phyloP scores from a whole-genome alignment of 1,140 invertebrate species.

The Lineus longissimus region DNA sequence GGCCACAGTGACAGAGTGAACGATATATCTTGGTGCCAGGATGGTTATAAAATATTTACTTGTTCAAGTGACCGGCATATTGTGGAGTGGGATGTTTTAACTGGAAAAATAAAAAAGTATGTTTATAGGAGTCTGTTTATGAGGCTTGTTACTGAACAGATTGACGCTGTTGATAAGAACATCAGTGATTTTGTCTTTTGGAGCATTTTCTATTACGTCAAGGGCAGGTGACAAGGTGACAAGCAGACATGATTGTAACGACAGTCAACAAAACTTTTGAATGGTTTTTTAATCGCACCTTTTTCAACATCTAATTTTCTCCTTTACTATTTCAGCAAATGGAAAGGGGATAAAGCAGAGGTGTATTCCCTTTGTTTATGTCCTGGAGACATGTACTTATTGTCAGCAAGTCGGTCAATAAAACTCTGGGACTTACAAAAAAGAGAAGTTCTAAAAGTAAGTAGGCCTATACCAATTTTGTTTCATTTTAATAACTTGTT shows the following conservation, averaged over 20 bases:
- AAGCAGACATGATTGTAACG: too few species aligned
- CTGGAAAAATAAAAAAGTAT: constrained; percentile 52
- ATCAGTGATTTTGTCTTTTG: too few species aligned
- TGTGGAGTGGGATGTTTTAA: constrained; percentile 56
- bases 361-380: constrained; percentile 63
- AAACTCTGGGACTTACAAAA: constrained; percentile 64
- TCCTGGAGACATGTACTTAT: constrained; percentile 60
- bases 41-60: constrained; percentile 55
- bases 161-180: too few species aligned
- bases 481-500: not conserved
- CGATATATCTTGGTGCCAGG: constrained; percentile 56
- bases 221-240: too few species aligned
- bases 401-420: constrained; percentile 65
- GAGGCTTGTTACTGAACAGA: too few species aligned
- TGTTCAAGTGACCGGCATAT: constrained; percentile 56
- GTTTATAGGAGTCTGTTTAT: constrained; percentile 8
- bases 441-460: constrained; percentile 58
- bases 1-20: constrained; percentile 59
- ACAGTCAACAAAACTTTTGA: not conserved
- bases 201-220: too few species aligned
- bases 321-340: constrained; percentile 56
- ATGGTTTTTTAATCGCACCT: not conserved
- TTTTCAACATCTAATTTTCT: not conserved
- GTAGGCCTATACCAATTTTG: not conserved
- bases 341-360: constrained; percentile 65